Evolutionary conservation across 2,888 invertebrate species (phyloP), one percentile per base, ranked within the genome.

Genomic region (Glaucopsyche alexis): DNA sequence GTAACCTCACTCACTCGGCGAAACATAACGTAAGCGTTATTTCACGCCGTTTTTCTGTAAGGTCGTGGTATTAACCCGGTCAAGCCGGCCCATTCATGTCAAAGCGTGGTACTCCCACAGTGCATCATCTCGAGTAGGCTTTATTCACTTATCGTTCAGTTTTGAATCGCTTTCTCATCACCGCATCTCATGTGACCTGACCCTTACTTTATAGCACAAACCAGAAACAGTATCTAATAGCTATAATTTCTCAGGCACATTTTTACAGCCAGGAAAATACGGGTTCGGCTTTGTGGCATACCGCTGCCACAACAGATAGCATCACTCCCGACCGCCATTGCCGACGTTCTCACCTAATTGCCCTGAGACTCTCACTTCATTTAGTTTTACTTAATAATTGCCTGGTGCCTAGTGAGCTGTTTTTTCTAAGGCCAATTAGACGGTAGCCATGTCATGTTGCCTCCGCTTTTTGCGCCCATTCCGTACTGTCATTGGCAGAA

Each of bases 301-400:
- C 60, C 60, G 29, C 60, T 60, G 29, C 14, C 29, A 38, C 60
- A 60, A 13, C 60, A 60, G 29, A 60, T 60, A 38, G 13, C 7
- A 14, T 60, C 60, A 16, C 7, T 13, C 13, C 7, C 8, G 13
- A 7, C 14, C 14, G 49, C 7, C 29, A 69, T 49, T 16, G 5
- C 67, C n/a, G 13, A 13, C 67, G 19, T 69, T 42, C 14, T 5
- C 49, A 11, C 69, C 14, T 69, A 69, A 69, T 69, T 13, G 47
- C 49, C 47, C 49, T 49, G 69, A 29, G 69, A 69, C 69, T 69
- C 69, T 69, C 69, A 69, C 69, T 69, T 69, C 69, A 69, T 69
- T 67, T 47, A 47, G 67, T 67, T 69, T 69, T 69, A 69, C 49
- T 69, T 49, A 49, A 69, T 47, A 38, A 67, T 45, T 45, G 19